Base-by-base conservation (phyloP, 2,888 invertebrate genomes). In the Trileptium ribeirensis region DNA sequence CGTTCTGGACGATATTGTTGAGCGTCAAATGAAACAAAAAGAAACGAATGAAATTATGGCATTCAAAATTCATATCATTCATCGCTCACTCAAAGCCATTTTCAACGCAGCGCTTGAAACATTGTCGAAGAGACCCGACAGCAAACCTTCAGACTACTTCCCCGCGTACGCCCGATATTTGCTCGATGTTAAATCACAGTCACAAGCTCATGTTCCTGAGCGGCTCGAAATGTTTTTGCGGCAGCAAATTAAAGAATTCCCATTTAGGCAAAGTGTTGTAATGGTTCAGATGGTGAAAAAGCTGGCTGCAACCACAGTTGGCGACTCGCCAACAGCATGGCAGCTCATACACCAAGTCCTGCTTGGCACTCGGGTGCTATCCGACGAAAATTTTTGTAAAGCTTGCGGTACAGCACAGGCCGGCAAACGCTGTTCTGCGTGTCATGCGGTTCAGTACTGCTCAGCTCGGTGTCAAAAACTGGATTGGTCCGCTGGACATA, bases 381-480 rank as follows among this genome's bases (percentile, higher is more conserved):
- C 92, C 24, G 92, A 92, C 84, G 87, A 86, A 79, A 86, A 93
- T 24, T 91, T 92, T 79, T 96, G 97, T 89, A 92, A 92, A 81
- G 93, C 95, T 0, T 97, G 96, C 87, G 94, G 94, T 0, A 94
- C 95, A 86, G 94, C 95, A 86, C 93, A 94, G 85, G 95, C 96
- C 0, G 92, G 93, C 3, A 97, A 96, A 88, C 95, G 96, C 89
- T 99, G 98, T 89, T 94, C 96, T 15, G 94, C 94, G 88, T 99
- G 98, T 29, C 19, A 64, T 79, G 82, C 86, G 81, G 95, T 95
- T 79, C 93, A 94, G 88, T 99, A 99, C 89, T 99, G 98, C 90
- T 94, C 95, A 89, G 92, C 94, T 82, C 94, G 94, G 87, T 99
- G 99, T 89, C 98, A 99, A 89, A 92, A 95, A 84, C 90, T 97